phyloP scores from a whole-genome alignment of 1,140 invertebrate species.

The Brachionus plicatilis region DNA sequence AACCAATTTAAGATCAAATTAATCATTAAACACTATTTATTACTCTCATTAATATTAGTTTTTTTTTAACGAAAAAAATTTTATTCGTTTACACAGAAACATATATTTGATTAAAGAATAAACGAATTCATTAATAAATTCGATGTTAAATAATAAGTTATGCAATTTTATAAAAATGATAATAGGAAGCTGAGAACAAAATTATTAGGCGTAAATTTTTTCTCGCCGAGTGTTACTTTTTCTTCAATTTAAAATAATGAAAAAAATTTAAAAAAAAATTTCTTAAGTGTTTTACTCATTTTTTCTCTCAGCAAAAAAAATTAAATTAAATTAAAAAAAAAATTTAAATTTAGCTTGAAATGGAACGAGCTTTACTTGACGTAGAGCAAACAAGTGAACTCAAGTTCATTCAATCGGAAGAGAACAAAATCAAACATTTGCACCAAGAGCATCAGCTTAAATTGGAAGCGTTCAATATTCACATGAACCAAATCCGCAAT shows the following conservation, averaged over 20 bases:
- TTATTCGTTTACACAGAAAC: not conserved
- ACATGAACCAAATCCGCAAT: constrained; percentile 32
- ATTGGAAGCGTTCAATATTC: constrained; percentile 5
- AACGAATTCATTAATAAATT: not conserved
- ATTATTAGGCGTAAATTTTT: not conserved
- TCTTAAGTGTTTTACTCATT: not conserved
- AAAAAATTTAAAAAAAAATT: not conserved
- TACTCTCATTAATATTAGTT: not conserved
- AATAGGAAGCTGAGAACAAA: not conserved
- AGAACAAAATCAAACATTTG: constrained; percentile 10
- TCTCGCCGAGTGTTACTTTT: not conserved
- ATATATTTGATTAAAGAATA: not conserved
- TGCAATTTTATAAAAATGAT: not conserved
- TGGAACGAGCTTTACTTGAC: constrained; percentile 35
- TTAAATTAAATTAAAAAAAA: not conserved
- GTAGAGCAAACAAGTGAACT: constrained; percentile 33
- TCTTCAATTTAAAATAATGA: not conserved
- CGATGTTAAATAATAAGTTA: not conserved
- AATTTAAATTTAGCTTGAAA: constrained; percentile 28
- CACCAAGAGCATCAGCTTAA: constrained; percentile 19
- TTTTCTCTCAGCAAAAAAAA: not conserved
- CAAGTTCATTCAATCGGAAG: constrained; percentile 12
- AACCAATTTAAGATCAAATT: not conserved
- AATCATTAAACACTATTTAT: not conserved
- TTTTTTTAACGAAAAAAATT: not conserved